Evolutionary conservation across 2,888 invertebrate genomes (phyloP).

Genomic region (Carcina quercana): DNA sequence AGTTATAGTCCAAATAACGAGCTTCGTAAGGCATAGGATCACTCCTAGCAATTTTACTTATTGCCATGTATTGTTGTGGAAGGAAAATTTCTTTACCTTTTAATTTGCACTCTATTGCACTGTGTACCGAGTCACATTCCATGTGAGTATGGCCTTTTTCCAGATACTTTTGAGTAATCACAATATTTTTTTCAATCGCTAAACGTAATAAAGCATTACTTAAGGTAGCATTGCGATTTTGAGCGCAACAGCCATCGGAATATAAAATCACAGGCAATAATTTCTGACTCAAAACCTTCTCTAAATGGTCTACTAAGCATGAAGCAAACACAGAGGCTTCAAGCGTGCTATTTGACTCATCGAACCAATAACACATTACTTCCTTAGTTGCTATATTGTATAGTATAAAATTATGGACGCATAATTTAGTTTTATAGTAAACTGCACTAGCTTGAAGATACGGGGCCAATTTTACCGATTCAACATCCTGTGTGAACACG

Average conservation of each 20-base stretch:
- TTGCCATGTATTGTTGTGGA: constrained; percentile 15
- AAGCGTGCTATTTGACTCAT: constrained; percentile 16
- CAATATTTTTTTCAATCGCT: constrained; percentile 18
- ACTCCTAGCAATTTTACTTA: constrained; percentile 16
- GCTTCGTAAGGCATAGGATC: constrained; percentile 11
- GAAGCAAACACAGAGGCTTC: constrained; percentile 18
- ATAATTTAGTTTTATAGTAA: constrained; percentile 25
- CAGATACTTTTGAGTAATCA: constrained; percentile 19
- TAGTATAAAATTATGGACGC: constrained; percentile 22
- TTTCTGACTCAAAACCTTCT: constrained; percentile 9
- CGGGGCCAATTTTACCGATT: constrained; percentile 23
- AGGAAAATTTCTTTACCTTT: constrained; percentile 20
- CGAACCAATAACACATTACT: constrained; percentile 21
- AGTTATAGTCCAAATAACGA: constrained; percentile 13
- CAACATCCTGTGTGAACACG: constrained; percentile 22
- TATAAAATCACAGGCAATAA: constrained; percentile 19
- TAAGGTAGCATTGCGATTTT: constrained; percentile 19
- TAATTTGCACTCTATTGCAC: constrained; percentile 29
- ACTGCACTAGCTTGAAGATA: constrained; percentile 22
- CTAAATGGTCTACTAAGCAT: constrained; percentile 15
- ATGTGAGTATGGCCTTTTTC: constrained; percentile 23
- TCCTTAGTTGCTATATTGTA: constrained; percentile 17
- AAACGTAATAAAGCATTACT: constrained; percentile 19
- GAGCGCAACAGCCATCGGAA: constrained; percentile 20
- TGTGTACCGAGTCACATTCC: constrained; percentile 32